Percentiles rank a stretch among this genome's conserved stretches.
These are phyloP conservation scores for Osmerus mordax DNA, from an alignment of 2,113 vertebrate genomes.

Conservation along the genomic window DNA sequence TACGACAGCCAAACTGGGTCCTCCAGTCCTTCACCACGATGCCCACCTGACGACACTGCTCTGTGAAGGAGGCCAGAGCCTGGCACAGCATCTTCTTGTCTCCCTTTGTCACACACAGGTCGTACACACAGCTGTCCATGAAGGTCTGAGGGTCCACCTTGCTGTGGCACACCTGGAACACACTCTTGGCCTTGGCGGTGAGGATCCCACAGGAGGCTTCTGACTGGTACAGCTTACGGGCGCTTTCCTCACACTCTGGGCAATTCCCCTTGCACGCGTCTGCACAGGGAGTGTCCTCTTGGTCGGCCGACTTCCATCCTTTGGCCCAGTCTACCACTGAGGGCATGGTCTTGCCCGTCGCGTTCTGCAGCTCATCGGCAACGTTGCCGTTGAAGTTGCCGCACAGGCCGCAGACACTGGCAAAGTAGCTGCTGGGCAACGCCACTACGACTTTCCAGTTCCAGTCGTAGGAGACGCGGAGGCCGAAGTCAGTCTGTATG, in stretches of 20 bases:
- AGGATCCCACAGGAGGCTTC: constrained; percentile 67
- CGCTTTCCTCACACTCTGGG: constrained; percentile 41
- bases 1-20: constrained; percentile 65
- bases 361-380: constrained; percentile 61
- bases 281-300: constrained; percentile 52
- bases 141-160: constrained; percentile 60
- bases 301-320: constrained; percentile 68
- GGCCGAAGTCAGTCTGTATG: constrained; percentile 69
- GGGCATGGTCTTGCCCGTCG: constrained; percentile 31
- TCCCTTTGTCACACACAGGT: constrained; percentile 66
- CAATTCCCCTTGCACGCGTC: constrained; percentile 60
- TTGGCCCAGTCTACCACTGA: constrained; percentile 59
- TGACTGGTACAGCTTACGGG: constrained; percentile 51
- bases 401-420: constrained; percentile 75
- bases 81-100: constrained; percentile 67
- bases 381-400: constrained; percentile 73
- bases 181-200: constrained; percentile 35
- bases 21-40: constrained; percentile 71
- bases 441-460: constrained; percentile 40
- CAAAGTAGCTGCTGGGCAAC: constrained; percentile 69
- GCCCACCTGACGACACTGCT: constrained; percentile 63
- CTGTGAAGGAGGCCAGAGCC: constrained; percentile 61
- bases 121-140: constrained; percentile 67
- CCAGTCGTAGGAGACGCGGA: constrained; percentile 72
- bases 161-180: constrained; percentile 66